A percentile compares a stretch with the other conserved stretches of the same genome.
These are phyloP conservation scores for Ctenopoma multispine DNA, from an alignment of 2,797 vertebrate genomes.

Conservation along the genomic window DNA sequence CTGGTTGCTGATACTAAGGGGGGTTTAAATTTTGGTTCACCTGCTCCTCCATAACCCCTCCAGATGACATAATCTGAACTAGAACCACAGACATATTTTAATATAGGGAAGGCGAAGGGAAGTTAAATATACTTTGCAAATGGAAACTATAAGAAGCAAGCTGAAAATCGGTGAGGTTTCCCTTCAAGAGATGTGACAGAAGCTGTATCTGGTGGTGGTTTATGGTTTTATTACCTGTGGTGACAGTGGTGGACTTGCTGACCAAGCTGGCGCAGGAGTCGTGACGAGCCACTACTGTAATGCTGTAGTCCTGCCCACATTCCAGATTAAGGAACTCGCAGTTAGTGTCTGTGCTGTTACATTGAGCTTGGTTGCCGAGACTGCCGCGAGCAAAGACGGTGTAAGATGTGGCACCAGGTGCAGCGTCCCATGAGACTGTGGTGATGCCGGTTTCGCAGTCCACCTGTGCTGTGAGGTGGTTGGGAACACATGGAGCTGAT, in stretches of 20 bases:
- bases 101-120: too few species aligned
- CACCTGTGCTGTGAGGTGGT: constrained; percentile 42
- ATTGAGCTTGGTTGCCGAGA: constrained; percentile 56
- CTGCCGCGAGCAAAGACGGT: constrained; percentile 64
- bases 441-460: constrained; percentile 76
- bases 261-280: constrained; percentile 67
- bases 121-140: too few species aligned
- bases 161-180: too few species aligned
- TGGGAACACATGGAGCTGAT: constrained; percentile 83
- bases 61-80: not conserved
- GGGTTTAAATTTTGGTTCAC: too few species aligned
- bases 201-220: too few species aligned
- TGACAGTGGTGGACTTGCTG: constrained; percentile 57
- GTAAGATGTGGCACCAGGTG: constrained; percentile 72
- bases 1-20: too few species aligned
- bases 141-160: too few species aligned
- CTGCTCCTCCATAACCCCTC: too few species aligned
- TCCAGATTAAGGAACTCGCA: constrained; percentile 72
- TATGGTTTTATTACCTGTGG: constrained; percentile 78
- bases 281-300: constrained; percentile 73
- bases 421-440: constrained; percentile 74
- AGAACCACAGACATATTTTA: not conserved
- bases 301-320: constrained; percentile 83
- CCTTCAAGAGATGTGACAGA: too few species aligned
- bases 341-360: constrained; percentile 56